Base-by-base conservation (phyloP, 2,888 invertebrate species). In the Harmothoe impar region DNA sequence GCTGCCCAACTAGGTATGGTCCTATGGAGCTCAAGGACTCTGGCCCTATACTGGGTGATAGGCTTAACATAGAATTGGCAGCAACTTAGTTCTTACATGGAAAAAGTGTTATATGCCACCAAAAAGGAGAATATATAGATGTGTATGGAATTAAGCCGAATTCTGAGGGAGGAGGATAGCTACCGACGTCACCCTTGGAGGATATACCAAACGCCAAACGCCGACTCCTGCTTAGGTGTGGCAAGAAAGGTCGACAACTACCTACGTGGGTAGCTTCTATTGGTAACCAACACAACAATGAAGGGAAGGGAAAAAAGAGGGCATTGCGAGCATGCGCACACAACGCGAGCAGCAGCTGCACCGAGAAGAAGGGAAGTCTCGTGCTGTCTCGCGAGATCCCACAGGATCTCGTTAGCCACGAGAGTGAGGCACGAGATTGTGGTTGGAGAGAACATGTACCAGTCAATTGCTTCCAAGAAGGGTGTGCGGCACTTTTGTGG, bases 11-110 rank as follows among this genome's bases (percentile, higher is more conserved):
- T 54, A 7, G 86, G 86, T 29, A 29, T 29, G 23, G 56, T 86
- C 10, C 29, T 86, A 12, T 86, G 86, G 86, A 54, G 54, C 86
- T 86, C 86, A n/a, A 51, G 86, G 86, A 86, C 86, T 31, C 86
- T 86, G 54, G 51, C 86, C 56, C 86, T 29, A 86, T 33, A 86
- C 54, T 86, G 86, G 86, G 86, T 86, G 25, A 86, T 86, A 86
- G 86, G 86, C 52, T 86, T 86, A 29, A 86, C 86, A 86, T 86
- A 86, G 86, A 54, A 54, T 23, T 54, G 86, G 86, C 86, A 54
- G 86, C 86, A 52, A 54, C 31, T 29, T 86, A 86, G 81, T 43
- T 81, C 33, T 35, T 81, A 81, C 23, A 17, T 81, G 20, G 23
- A n/a, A 81, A 33, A 81, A 35, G 15, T 33, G 35, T 43, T 10